Evolutionary conservation across 2,113 vertebrate genomes (phyloP), one percentile per base, ranked within the genome.

Genomic region (Ornithorhynchus anatinus): DNA sequence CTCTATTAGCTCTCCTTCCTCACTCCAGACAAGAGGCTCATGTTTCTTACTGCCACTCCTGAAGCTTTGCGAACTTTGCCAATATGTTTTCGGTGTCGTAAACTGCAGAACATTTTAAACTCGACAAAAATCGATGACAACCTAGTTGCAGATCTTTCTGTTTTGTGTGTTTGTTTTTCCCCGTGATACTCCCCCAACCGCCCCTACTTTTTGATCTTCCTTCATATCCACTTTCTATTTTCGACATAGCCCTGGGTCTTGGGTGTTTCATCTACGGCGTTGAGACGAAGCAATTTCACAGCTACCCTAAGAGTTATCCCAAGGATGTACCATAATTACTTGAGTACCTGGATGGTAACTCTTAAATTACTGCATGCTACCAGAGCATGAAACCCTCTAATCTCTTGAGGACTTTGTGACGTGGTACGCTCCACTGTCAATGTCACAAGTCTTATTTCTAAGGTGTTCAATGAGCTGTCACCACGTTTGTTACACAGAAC

Each of bases 211-310:
- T 37, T 8, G 32, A 22, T 48, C 37, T 58, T 53, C 33, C 20
- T 16, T 57, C 50, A 22, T 42, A 68, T 5, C 64, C 22, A 71
- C 66, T 31, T 39, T 11, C 5, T 8, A 35, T 12, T 52, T 66
- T 29, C 45, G 13, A 76, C 29, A 12, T 14, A 3, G 5, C 16
- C 68, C 72, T 7, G n/a, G 25, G 5, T 22, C 59, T 67, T 27
- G 13, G 13, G 5, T 48, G 22, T 25, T 62, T 47, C 48, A 37
- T 31, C 23, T 35, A 33, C 19, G 4, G 36, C 0, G 17, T 33
- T 17, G 57, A 77, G 61, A 62, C 29, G 50, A 59, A 67, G 10
- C 37, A 23, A 42, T 77, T 73, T 80, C 74, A 45, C 8, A 59
- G 15, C 59, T 43, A 22, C 31, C 53, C 61, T 53, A 43, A 38